Base-by-base conservation (phyloP, 2,797 vertebrate species). In the Syngnathus acus region DNA sequence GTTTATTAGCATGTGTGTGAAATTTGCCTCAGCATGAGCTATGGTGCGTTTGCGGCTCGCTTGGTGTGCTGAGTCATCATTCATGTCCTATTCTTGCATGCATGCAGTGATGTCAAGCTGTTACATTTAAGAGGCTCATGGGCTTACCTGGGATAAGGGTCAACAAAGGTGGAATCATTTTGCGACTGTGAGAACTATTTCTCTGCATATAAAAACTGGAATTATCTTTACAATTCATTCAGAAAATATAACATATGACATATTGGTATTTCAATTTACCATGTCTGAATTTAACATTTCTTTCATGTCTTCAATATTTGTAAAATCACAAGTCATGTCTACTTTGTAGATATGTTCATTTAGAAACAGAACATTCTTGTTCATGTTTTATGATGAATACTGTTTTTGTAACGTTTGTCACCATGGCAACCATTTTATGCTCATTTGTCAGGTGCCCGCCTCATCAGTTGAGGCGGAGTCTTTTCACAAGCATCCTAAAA, bases 121-220 rank as follows among this genome's bases (percentile, higher is more conserved):
- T 86, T 82, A 78, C 39, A 50, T 80, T 78, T 92, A 92, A 94
- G 91, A 91, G 81, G 92, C 90, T 94, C 92, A 94, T 87, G 88
- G 84, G 93, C 89, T 95, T 93, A 94, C 84, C 86, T 67, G 77
- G 87, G 86, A 93, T 93, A 85, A 90, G 86, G 91, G 92, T 93
- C 90, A 83, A 75, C 85, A 84, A 88, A 90, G 81, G 89, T 92
- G 84, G 81, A 89, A 81, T 85, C 80, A 79, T 61, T 82, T 77
- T 80, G 7, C 54, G 39, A 39, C 32, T 37, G n/a, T 51, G 9
- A 47, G 10, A 39, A 55, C 43, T 45, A 17, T 62, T 21, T 43
- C 38, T 42, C 9, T 21, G 59, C 9, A 42, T 21, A 21, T 58
- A 16, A 58, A 37, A 58, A 37, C 39, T 42, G 17, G 9, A 40